Base-by-base conservation (phyloP, 2,888 invertebrate species). In the Lapara coniferarum region DNA sequence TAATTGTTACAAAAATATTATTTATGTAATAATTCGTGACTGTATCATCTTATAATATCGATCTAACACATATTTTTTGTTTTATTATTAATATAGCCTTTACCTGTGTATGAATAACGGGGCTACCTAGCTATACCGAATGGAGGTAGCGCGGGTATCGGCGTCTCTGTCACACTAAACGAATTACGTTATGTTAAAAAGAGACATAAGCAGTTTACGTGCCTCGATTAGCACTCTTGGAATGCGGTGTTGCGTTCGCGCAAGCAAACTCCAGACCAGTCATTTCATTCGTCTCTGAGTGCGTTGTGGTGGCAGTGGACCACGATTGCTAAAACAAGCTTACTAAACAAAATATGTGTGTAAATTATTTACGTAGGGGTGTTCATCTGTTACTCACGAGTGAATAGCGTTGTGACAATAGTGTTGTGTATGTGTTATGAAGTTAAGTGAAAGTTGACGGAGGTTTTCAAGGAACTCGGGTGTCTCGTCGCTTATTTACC, bases 81-180 rank as follows among this genome's bases (percentile, higher is more conserved):
- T 78, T 79, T 79, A 80, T 85, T 81, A 82, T 83, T 84, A 83
- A 80, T 81, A 77, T 85, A 85, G 85, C 87, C 85, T 82, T 87
- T 89, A 89, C 87, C 85, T 86, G 86, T 85, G 83, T 86, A 83
- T 91, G 86, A 88, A 89, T 93, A 93, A 92, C 92, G 93, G 92
- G 88, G 80, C 84, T 85, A 85, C 84, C 85, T 90, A 88, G 83
- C 86, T 86, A 82, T 85, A 84, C 79, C 75, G 77, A 75, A 78
- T 74, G 76, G 76, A 78, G 78, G 80, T 83, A 80, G 74, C 75
- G 79, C 76, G 75, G 71, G 71, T 78, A 71, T 73, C 70, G 49
- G 73, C 73, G 51, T 85, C 85, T 76, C 77, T 74, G 66, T 85
- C 82, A 66, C 69, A 69, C 81, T 52, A 16, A 10, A 4, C n/a